Percentiles rank a stretch among this genome's conserved stretches.
Conservation (phyloP, 1,140 invertebrate genomes). For the Aphaenogaster floridana region DNA sequence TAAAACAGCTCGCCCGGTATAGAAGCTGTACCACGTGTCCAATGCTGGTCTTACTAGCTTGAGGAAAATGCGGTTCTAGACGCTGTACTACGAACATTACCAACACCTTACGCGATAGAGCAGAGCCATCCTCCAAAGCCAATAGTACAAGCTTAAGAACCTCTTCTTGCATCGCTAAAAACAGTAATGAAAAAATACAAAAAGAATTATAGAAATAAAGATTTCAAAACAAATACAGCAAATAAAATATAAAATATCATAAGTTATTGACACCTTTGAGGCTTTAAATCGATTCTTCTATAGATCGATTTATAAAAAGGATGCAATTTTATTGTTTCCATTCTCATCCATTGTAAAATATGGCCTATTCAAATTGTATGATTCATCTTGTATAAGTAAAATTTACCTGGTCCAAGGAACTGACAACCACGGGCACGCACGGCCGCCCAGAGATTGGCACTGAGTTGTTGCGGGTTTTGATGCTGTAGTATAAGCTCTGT, state of each 20-base stretch:
- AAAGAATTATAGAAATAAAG: conserved; percentile 13
- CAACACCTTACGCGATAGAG: conserved; percentile 98
- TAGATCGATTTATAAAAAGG: too few relatives aligned
- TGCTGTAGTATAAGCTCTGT: conserved; percentile 98
- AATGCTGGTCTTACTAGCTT: conserved; percentile 99
- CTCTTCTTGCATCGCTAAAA: conserved; percentile 98
- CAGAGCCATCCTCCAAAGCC: conserved; percentile 98
- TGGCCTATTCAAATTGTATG: background rate
- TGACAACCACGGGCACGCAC: conserved; percentile 98
- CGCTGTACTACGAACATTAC: conserved; percentile 99
- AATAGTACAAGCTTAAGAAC: conserved; percentile 97
- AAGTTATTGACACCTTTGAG: background rate
- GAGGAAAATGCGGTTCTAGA: conserved; percentile 97
- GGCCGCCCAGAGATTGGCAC: conserved; percentile 98
- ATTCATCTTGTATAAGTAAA: background rate
- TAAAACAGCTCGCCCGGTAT: conserved; percentile 99
- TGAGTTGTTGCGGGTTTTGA: conserved; percentile 96
- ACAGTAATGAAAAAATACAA: background rate
- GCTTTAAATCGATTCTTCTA: background rate
- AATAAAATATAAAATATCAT: background rate
- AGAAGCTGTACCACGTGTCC: conserved; percentile 99
- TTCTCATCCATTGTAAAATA: background rate
- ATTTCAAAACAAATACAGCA: background rate
- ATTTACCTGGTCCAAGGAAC: conserved; percentile 97
- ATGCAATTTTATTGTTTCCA: too few relatives aligned